Evolutionary conservation across 2,797 vertebrate genomes (phyloP), one percentile per base, ranked within the genome.

Genomic region (Malacoctenus gilli): DNA sequence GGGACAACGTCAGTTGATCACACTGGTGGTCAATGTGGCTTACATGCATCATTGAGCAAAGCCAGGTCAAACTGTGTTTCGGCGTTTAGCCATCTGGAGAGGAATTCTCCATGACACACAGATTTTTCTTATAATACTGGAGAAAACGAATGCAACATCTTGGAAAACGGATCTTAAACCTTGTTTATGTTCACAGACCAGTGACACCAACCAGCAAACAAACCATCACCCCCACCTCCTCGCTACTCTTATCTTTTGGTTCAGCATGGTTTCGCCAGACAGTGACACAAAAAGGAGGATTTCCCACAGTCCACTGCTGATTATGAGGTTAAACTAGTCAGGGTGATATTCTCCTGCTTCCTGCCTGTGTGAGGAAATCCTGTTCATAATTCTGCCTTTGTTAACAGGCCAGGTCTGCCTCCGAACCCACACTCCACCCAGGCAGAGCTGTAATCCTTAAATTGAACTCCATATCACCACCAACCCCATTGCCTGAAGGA

Each of bases 1-100:
- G 78, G 59, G 10, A 30, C 57, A 39, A 77, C 85, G 81, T 88
- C 87, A 87, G 74, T 68, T 72, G 68, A 79, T 77, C 85, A 47
- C 76, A 58, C 61, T 77, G 70, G 79, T 83, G 85, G 85, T 85
- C 82, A 86, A 80, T 64, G 58, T 85, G 87, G 83, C 73, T 87
- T 55, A 79, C 70, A 85, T 62, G 77, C 78, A 81, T 86, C 80
- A 71, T 72, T 74, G 81, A 78, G 54, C 77, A 79, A 76, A 87
- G 79, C 80, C 66, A 84, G 79, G 55, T 81, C 81, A 77, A 72
- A 86, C 86, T 66, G 85, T 12, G 80, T 59, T 56, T 67, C 61
- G 75, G 77, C 75, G 19, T 61, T 14, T 23, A 32, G 80, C 85
- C 87, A 89, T 89, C 85, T 88, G 84, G 77, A 82, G 77, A 53